Evolutionary conservation across 1,140 invertebrate genomes (phyloP), one percentile per base, ranked within the genome.

Genomic region (Mycetomoellerius zeteki): DNA sequence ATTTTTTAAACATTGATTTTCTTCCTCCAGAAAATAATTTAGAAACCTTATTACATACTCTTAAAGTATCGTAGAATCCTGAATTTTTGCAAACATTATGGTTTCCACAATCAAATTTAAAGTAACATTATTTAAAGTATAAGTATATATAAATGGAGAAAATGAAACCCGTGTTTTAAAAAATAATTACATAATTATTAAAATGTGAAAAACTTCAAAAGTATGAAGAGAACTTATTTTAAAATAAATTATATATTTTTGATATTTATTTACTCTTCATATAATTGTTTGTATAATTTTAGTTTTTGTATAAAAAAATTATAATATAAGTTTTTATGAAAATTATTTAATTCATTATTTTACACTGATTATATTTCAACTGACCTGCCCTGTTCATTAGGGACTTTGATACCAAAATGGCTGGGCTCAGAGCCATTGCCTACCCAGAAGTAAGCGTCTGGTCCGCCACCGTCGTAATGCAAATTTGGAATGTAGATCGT

Each of bases 371-470:
- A 5, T 30, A n/a, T 76, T 43, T 73, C 33, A 84, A 84, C 75
- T 77, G 1, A 91, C 90, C 80, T 91, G 69, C 67, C 97, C 92
- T 97, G 96, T 94, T 99, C 98, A 94, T 99, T 98, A 1, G 98
- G 97, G 0, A 99, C 98, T 96, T 98, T 99, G 86, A 97, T 97
- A 21, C 98, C 98, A 93, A 97, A 97, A n/a, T 97, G 95, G 91
- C 96, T 97, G 0, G 98, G 98, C 91, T 98, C 97, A 0, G 96
- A 95, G 0, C 98, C 98, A 91, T 97, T 98, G 7, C 98, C 98
- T 6, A 99, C 98, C 98, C 98, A 99, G 94, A 99, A 99, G 94
- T 98, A 99, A 6, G 98, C 98, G 93, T 99, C 98, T 2, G 98
- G 97, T 0, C 98, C 98, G 14, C 97, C 97, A 8, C 98, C 98